These are phyloP conservation scores for Allobates femoralis DNA, from an alignment of 2,797 vertebrate genomes.

Conservation along the genomic window DNA sequence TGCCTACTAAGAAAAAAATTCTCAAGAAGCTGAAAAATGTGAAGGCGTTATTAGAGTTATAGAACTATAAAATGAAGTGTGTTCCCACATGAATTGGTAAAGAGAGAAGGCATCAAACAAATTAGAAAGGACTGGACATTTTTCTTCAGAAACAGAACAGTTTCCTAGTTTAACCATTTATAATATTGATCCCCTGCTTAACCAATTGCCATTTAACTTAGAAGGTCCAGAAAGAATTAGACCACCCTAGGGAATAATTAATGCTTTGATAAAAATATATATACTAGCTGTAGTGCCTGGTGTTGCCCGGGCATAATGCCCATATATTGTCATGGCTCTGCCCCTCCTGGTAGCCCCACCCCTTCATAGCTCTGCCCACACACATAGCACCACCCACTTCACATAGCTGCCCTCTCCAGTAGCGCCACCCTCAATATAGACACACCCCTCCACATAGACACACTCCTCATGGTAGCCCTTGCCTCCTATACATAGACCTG, in stretches of 20 bases:
- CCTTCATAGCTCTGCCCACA: too few species aligned
- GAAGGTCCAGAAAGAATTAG: background rate
- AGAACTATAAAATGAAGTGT: background rate
- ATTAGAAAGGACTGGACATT: background rate
- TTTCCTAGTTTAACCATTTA: background rate
- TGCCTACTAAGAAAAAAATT: background rate
- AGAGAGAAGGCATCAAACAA: background rate
- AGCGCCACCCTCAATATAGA: too few species aligned
- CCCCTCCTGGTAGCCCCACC: too few species aligned
- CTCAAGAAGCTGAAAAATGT: background rate
- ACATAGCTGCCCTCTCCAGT: too few species aligned
- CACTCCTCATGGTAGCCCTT: too few species aligned
- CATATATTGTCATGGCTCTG: too few species aligned
- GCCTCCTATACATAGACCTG: too few species aligned
- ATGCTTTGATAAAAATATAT: too few species aligned
- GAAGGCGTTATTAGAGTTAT: background rate
- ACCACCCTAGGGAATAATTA: background rate
- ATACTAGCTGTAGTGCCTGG: too few species aligned
- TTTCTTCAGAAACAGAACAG: background rate
- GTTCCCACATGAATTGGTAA: background rate
- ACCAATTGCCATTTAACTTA: slow-evolving; percentile 17
- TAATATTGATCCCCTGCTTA: background rate
- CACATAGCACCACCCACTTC: too few species aligned
- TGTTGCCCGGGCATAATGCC: too few species aligned
- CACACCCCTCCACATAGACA: too few species aligned